Base-by-base conservation (phyloP, 2,888 invertebrate species). In the Cremastinae sp. region DNA sequence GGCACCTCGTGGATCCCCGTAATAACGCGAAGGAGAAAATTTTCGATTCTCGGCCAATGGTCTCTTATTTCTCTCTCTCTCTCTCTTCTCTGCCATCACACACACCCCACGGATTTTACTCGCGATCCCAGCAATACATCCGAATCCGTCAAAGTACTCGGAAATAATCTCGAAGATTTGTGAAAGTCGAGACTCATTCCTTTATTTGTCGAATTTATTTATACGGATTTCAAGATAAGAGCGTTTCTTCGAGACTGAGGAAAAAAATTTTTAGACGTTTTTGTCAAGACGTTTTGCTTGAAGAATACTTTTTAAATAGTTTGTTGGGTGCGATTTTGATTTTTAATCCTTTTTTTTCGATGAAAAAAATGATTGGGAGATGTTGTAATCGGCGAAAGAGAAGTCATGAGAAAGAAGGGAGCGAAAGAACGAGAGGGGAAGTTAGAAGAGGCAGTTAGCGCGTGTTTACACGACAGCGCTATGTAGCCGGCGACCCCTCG, bases 391-490 rank as follows among this genome's bases (percentile, higher is more conserved):
- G 49, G 62, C 36, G 16, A 49, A 34, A 36, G 62, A 59, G 20
- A 41, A 41, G 22, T 16, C 36, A 28, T 28, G 28, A 28, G 28
- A 28, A 28, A 38, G 49, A 47, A 34, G 58, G 54, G 68, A 64
- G 62, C 16, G 58, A 66, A 41, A 54, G 16, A 59, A n/a, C n/a
- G n/a, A 53, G 70, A 61, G 72, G 79, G 78, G 79, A 81, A 84
- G 84, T 73, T 74, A 75, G 78, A 72, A 70, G 79, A 86, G 87
- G 86, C 86, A 88, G 89, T 88, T 89, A 89, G 88, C 87, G 87
- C 87, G 88, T 89, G 89, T 89, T 89, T 89, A 89, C 89, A 89
- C 88, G 89, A 87, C 87, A 86, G 84, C 85, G 87, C 86, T 88
- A 87, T 88, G 88, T 86, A 85, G 87, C 85, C 87, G 85, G 84